A percentile compares a stretch with the other conserved stretches of the same genome.
Conservation (phyloP, 2,888 invertebrate genomes). For the Corythucha ciliata region DNA sequence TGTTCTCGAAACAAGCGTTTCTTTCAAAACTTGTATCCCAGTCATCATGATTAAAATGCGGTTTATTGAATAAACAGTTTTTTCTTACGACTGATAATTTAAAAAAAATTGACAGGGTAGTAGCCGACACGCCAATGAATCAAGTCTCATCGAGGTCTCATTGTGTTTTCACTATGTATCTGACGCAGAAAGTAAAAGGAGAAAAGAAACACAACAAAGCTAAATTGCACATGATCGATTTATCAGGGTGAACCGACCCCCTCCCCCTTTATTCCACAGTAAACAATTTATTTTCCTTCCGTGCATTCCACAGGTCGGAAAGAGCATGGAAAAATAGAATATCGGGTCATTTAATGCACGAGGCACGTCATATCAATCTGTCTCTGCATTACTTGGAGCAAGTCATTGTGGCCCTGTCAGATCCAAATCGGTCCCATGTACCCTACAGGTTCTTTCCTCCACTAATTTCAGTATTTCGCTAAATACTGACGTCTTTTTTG, state of each 20-base stretch:
- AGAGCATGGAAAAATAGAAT: conserved; percentile 45
- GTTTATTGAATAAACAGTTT: neutral
- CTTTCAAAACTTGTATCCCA: no score
- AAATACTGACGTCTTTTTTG: conserved; percentile 7
- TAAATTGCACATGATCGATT: conserved; percentile 48
- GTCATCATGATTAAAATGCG: no score
- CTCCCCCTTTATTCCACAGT: neutral
- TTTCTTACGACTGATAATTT: neutral
- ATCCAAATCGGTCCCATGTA: conserved; percentile 41
- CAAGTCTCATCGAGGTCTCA: conserved; percentile 48
- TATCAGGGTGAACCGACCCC: conserved; percentile 44
- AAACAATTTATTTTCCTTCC: neutral
- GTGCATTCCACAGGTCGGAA: conserved; percentile 44
- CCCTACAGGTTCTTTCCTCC: conserved; percentile 39
- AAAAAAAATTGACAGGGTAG: conserved; percentile 40
- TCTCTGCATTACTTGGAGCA: conserved; percentile 49
- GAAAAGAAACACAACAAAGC: conserved; percentile 42
- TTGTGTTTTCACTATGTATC: conserved; percentile 48
- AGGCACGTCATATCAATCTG: conserved; percentile 49
- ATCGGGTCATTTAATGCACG: conserved; percentile 43
- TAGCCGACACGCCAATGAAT: conserved; percentile 49
- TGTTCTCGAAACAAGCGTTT: no score
- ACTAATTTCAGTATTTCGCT: neutral
- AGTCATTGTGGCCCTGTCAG: conserved; percentile 43
- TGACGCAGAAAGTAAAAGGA: conserved; percentile 41